phyloP scores from a whole-genome alignment of 2,113 vertebrate species.

The Platysternon megacephalum region DNA sequence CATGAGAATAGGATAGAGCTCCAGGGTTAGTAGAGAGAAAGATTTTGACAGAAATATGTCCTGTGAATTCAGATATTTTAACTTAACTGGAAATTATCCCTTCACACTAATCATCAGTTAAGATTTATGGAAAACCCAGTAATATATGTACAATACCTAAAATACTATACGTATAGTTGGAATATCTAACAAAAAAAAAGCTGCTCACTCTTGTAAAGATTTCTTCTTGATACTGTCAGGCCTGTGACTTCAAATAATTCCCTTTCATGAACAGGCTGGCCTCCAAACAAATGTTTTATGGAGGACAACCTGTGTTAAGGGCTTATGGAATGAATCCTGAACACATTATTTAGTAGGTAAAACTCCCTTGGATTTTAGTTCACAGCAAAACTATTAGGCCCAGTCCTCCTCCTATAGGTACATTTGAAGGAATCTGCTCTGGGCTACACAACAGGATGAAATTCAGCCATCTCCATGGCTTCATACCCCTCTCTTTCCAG shows the following conservation, averaged over 20 bases:
- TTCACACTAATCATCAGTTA: background rate
- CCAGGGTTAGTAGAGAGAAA: background rate
- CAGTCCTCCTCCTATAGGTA: background rate
- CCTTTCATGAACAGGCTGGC: background rate
- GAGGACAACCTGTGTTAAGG: background rate
- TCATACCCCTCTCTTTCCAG: background rate
- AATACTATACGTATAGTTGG: background rate
- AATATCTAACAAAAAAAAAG: background rate
- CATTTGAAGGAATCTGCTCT: background rate
- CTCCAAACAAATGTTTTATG: background rate
- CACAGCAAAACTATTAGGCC: background rate
- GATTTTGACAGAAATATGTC: background rate
- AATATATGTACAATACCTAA: background rate
- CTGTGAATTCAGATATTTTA: background rate
- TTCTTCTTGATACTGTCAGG: background rate
- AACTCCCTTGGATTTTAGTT: background rate
- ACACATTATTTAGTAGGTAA: background rate
- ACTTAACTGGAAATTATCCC: background rate
- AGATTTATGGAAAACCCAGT: background rate
- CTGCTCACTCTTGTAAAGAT: background rate
- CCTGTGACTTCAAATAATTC: background rate
- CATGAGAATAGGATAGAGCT: background rate
- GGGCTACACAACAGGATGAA: background rate
- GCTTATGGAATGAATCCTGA: background rate
- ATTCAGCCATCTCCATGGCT: background rate